phyloP scores from a whole-genome alignment of 2,113 vertebrate species.

The Pituophis catenifer region DNA sequence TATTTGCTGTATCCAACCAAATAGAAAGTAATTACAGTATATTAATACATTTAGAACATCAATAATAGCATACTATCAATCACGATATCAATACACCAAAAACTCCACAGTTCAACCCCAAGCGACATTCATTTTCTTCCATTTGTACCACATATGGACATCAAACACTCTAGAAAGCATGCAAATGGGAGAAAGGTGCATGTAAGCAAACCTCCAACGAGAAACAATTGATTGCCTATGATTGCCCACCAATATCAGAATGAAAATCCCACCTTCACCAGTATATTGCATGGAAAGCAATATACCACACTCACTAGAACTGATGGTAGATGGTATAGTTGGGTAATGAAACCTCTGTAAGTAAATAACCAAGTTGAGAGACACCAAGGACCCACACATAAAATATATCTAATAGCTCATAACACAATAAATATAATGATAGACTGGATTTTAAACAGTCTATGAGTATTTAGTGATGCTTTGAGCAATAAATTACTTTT shows the following conservation, averaged over 20 bases:
- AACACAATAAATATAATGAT: not conserved
- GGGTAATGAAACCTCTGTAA: not conserved
- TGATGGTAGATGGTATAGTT: not conserved
- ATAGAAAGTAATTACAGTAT: not conserved
- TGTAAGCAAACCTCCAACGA: not conserved
- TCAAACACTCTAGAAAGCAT: not conserved
- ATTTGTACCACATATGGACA: not conserved
- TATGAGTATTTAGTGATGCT: not conserved
- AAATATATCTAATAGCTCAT: not conserved
- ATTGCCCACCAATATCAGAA: not conserved
- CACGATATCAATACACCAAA: too few species aligned
- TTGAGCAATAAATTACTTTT: not conserved
- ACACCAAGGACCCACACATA: not conserved
- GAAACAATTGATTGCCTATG: not conserved
- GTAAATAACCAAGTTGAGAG: not conserved
- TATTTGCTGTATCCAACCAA: not conserved
- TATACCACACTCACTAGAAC: not conserved
- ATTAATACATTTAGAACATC: not conserved
- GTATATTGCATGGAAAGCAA: not conserved
- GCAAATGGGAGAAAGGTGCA: not conserved
- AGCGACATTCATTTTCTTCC: too few species aligned
- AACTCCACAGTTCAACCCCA: too few species aligned
- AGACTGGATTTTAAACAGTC: not conserved
- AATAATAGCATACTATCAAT: too few species aligned
- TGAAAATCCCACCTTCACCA: not conserved